phyloP scores from a whole-genome alignment of 2,113 vertebrate species.

The Potamarius usumacintae region DNA sequence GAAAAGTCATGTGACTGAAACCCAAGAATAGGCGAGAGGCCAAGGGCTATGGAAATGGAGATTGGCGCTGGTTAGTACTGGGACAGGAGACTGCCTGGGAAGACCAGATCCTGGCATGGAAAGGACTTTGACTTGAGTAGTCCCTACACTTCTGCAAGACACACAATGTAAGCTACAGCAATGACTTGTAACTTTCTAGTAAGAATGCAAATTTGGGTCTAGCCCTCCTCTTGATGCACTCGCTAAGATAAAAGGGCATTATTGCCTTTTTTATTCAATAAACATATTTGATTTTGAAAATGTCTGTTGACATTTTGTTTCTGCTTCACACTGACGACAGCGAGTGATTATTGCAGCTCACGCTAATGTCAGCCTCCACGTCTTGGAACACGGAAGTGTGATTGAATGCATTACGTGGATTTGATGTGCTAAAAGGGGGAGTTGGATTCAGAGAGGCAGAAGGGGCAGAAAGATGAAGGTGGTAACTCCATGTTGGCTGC shows the following conservation, averaged over 20 bases:
- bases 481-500: not conserved
- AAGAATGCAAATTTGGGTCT: not conserved
- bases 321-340: not conserved
- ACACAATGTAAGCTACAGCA: not conserved
- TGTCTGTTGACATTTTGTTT: not conserved
- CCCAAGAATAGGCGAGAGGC: too few relatives aligned
- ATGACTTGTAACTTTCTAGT: not conserved
- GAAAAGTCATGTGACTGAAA: too few relatives aligned
- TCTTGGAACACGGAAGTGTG: slow-evolving; percentile 5
- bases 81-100: too few relatives aligned
- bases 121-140: not conserved
- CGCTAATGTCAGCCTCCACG: not conserved
- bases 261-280: not conserved
- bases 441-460: slow-evolving; percentile 15
- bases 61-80: too few relatives aligned
- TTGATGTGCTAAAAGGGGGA: slow-evolving; percentile 30
- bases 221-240: not conserved
- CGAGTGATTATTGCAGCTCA: not conserved
- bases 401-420: slow-evolving; percentile 25
- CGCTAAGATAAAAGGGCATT: not conserved
- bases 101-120: too few relatives aligned
- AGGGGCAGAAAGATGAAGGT: slow-evolving; percentile 36
- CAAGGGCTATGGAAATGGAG: too few relatives aligned
- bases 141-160: not conserved
- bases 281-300: not conserved